phyloP scores from a whole-genome alignment of 2,113 vertebrate species.

The Thinocorus orbignyianus region DNA sequence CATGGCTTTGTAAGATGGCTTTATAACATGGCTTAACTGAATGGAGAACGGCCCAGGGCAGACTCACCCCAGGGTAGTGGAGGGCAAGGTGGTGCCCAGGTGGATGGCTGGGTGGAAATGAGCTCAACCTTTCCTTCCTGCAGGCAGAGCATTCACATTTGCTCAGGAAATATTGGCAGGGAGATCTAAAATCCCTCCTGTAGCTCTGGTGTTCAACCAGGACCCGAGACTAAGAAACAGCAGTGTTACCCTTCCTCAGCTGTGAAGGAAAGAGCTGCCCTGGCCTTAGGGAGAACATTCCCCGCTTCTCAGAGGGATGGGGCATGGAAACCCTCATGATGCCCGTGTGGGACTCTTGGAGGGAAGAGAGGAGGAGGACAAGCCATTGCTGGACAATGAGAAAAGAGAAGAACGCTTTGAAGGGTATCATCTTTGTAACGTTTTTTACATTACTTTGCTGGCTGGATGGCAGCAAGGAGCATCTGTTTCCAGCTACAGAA shows the following conservation, averaged over 20 bases:
- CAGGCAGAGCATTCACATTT: not conserved
- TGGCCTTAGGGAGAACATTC: not conserved
- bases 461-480: constrained; percentile 54
- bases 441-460: constrained; percentile 64
- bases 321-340: not conserved
- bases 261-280: not conserved
- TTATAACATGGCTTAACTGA: not conserved
- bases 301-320: not conserved
- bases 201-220: not conserved
- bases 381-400: not conserved
- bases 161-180: not conserved
- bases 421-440: constrained; percentile 41
- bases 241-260: accelerated
- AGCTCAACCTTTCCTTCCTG: not conserved
- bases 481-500: constrained; percentile 83
- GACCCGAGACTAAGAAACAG: not conserved
- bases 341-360: not conserved
- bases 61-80: accelerated
- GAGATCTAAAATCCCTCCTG: not conserved
- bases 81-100: not conserved
- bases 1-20: not conserved
- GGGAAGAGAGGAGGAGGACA: not conserved
- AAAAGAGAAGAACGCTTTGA: constrained; percentile 61
- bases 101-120: not conserved
- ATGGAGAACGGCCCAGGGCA: accelerated